Conservation (phyloP, 1,140 invertebrate genomes). For the Drepana arcuata region DNA sequence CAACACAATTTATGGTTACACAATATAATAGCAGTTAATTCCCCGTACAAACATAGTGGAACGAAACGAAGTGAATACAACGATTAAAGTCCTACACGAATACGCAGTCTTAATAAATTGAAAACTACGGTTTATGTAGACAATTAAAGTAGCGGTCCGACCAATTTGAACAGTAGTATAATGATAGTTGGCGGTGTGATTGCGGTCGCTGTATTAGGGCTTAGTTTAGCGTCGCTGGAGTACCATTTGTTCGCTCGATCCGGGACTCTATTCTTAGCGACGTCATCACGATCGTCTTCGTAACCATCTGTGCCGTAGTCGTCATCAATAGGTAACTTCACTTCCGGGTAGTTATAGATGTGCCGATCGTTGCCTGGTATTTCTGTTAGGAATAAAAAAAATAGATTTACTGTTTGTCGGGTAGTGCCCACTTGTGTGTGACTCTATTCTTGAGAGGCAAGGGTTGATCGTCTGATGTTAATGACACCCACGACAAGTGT, state of each 20-base stretch:
- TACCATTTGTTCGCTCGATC: slow-evolving; percentile 65
- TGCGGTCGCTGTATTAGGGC: slow-evolving; percentile 18
- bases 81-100: no score
- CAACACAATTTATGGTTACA: no score
- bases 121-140: no score
- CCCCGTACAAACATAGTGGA: no score
- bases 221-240: slow-evolving; percentile 51
- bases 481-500: no score
- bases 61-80: no score
- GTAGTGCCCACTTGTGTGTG: no score
- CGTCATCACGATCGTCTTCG: slow-evolving; percentile 45
- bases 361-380: slow-evolving; percentile 61
- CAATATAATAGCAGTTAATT: no score
- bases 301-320: slow-evolving; percentile 55
- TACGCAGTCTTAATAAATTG: no score
- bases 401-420: no score
- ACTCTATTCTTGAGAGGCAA: no score
- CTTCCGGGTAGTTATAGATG: slow-evolving; percentile 53
- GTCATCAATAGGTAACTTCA: slow-evolving; percentile 41
- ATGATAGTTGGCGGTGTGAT: slow-evolving; percentile 16
- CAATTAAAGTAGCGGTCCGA: slow-evolving; percentile 22
- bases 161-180: slow-evolving; percentile 26
- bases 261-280: slow-evolving; percentile 53
- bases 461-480: no score
- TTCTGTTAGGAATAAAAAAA: slow-evolving; percentile 39